Base-by-base conservation (phyloP, 1,140 invertebrate genomes). In the Diachasma alloeum region DNA sequence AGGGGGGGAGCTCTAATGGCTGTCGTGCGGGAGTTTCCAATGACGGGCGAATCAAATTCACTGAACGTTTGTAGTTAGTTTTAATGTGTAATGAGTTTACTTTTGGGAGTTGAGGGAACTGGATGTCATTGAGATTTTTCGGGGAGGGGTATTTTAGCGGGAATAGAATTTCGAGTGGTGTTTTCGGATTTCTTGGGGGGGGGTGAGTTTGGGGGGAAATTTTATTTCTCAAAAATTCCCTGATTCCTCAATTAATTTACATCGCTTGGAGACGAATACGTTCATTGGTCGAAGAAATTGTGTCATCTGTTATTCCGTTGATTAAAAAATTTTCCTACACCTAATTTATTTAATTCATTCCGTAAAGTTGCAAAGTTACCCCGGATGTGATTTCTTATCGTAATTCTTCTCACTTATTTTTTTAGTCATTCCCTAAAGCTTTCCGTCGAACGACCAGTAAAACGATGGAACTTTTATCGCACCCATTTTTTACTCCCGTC, bases 401-500 rank as follows among this genome's bases (percentile, higher is more conserved):
- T 63, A 63, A 63, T 63, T 63, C 24, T 63, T 63, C 59, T 63
- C 24, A 63, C 59, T 63, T 63, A 63, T 63, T 63, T 63, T 63
- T 63, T 63, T 26, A 26, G 11, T 63, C 59, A 63, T 63, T 63
- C 24, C 26, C 19, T 63, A 63, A 63, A 63, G 59, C 59, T 63
- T 63, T 63, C 24, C 59, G 59, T 63, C 26, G 63, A 59, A 73
- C 71, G 26, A 74, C 39, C 72, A 26, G 59, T 53, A 53, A 53
- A 59, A 46, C 72, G 66, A 74, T 78, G 53, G 13, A 70, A 74
- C 66, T 78, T 74, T 74, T 78, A 74, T 78, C 76, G 72, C 24
- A 37, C 19, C 39, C 67, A 74, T 70, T 74, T 76, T 74, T 76
- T 72, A 71, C 68, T 79, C 22, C 4, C 0, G 31, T n/a, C 24